A percentile compares a stretch with the other conserved stretches of the same genome.
Evolutionary conservation across 2,113 vertebrate genomes (phyloP).

Genomic region (Myrmecophaga tridactyla): DNA sequence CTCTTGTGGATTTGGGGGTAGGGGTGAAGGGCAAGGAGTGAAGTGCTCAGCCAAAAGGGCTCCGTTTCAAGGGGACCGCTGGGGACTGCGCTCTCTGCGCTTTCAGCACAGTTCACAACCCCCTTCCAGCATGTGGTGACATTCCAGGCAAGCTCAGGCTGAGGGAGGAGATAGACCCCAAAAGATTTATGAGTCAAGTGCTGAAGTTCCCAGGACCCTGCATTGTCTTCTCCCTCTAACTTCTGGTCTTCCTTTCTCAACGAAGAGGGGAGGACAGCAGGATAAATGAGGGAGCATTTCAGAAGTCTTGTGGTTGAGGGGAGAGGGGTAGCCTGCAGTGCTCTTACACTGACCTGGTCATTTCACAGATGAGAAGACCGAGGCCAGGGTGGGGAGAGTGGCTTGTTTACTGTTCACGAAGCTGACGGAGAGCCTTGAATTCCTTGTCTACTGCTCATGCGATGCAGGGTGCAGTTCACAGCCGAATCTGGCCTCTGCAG

Average conservation of each 20-base stretch:
- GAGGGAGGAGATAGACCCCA: background rate
- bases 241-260: background rate
- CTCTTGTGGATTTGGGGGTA: background rate
- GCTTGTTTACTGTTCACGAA: background rate
- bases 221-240: background rate
- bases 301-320: background rate
- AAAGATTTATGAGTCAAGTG: background rate
- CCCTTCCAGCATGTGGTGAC: background rate
- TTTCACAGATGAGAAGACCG: background rate
- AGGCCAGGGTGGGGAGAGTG: background rate
- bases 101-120: too few species aligned
- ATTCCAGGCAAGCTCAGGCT: background rate
- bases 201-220: background rate
- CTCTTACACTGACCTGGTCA: background rate
- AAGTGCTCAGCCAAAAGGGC: background rate
- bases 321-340: rapidly evolving
- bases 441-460: rapidly evolving
- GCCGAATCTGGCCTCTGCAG: background rate
- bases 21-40: rapidly evolving
- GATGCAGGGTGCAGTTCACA: background rate
- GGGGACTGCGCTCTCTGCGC: background rate
- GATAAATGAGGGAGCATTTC: rapidly evolving
- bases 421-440: rapidly evolving
- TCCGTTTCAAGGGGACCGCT: background rate
- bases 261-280: rapidly evolving